phyloP scores from a whole-genome alignment of 2,113 vertebrate genomes.

The Dasyornis broadbenti region DNA sequence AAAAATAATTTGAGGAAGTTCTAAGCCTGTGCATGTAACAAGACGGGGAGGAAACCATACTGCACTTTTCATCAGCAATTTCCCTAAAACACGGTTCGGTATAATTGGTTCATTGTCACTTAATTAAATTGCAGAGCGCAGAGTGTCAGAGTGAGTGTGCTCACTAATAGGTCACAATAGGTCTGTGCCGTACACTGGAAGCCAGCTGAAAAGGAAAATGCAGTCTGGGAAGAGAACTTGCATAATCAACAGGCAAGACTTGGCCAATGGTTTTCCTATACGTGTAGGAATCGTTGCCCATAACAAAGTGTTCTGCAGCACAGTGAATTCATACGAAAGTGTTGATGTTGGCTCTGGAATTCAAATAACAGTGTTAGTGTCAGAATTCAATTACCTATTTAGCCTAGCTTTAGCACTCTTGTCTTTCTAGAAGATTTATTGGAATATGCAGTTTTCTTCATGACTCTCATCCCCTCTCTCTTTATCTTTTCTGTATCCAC shows the following conservation, averaged over 20 bases:
- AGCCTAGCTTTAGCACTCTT: background rate
- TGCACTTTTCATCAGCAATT: background rate
- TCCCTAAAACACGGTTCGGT: background rate
- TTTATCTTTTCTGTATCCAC: background rate
- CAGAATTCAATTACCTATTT: background rate
- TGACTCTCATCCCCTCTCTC: background rate
- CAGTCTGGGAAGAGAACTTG: background rate
- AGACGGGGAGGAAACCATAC: background rate
- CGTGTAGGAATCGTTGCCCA: background rate
- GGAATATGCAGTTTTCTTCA: background rate
- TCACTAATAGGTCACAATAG: background rate
- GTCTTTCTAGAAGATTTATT: background rate
- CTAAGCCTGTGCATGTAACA: background rate
- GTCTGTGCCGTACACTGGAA: background rate
- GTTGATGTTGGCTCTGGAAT: background rate
- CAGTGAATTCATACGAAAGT: background rate
- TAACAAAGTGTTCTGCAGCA: background rate
- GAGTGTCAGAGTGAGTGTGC: background rate
- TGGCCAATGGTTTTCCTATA: background rate
- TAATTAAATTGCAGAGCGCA: background rate
- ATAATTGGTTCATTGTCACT: background rate
- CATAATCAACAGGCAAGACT: background rate
- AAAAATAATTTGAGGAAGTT: background rate
- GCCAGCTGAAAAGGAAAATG: background rate
- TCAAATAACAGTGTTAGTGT: background rate